Base-by-base conservation (phyloP, 2,888 invertebrate genomes). In the Plutella xylostella region DNA sequence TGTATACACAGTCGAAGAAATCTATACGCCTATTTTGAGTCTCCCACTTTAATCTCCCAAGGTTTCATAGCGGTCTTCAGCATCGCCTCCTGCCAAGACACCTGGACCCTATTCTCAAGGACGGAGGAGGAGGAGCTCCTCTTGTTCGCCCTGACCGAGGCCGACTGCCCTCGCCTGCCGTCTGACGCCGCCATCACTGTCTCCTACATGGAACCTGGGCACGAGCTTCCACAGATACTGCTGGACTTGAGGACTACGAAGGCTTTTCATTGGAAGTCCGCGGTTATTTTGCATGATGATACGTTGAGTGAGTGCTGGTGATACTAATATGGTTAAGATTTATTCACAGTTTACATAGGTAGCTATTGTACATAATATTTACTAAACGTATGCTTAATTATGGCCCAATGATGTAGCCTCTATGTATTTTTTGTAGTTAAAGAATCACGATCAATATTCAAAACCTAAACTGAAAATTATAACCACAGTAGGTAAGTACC, bases 131-230 rank as follows among this genome's bases (percentile, higher is more conserved):
- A 90, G 55, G 86, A 89, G 46, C 74, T 93, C 6, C 71, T 92
- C 0, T 85, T 91, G 35, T 86, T 94, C 51, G 92, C 92, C 0
- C 83, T 93, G 49, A 92, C 93, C 42, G 93, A 92, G 61, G 84
- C 89, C 1, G 91, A 93, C 59, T 94, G 94, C 63, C 91, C 93
- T 0, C 85, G 94, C 31, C 67, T 94, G 40, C 92, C 93, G 0
- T 56, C 76, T 0, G 71, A 85, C 22, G 80, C 88, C 15, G 92
- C 92, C 0, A 79, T 94, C 25, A 92, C 91, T 41, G 87, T 86
- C 44, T 93, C 94, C 0, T 75, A 90, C 44, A 75, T 90, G n/a
- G 79, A 83, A 1, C 75, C 84, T 31, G 91, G 92, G 0, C 86
- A 91, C 48, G 94, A 94, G 68, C 65, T 94, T 48, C 88, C 94